Conservation (phyloP, 1,140 invertebrate genomes). For the Megalopta genalis region DNA sequence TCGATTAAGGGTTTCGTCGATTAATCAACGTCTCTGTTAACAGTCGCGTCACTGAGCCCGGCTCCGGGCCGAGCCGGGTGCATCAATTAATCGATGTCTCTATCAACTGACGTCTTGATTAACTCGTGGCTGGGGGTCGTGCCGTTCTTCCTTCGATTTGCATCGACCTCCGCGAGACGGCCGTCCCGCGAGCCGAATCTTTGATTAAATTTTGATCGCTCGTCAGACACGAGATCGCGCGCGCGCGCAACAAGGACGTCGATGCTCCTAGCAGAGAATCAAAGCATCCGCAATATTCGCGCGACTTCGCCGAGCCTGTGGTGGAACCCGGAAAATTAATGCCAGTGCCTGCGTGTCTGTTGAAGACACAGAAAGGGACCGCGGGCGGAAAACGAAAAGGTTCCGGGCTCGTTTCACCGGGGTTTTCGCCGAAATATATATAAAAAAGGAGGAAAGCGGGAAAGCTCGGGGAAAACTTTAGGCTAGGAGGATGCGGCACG, state of each 20-base stretch:
- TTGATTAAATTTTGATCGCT: not conserved
- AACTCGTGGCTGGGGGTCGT: constrained; percentile 16
- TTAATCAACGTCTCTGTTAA: constrained; percentile 51
- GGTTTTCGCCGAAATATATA: constrained; percentile 3
- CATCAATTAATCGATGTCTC: constrained; percentile 52
- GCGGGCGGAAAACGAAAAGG: not conserved
- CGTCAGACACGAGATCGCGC: no score
- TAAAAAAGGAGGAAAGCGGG: not conserved
- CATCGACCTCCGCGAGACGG: not conserved
- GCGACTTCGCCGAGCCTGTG: no score
- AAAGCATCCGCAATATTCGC: no score
- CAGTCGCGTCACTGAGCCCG: constrained; percentile 42
- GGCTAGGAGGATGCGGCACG: constrained; percentile 40
- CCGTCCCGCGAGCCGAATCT: not conserved
- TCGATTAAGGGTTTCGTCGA: constrained; percentile 45
- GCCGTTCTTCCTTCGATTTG: not conserved
- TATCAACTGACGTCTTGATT: constrained; percentile 50
- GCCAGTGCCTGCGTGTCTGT: not conserved
- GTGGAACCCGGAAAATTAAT: not conserved
- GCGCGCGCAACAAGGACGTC: no score
- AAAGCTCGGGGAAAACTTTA: constrained; percentile 16
- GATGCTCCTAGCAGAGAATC: not conserved
- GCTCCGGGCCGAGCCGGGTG: constrained; percentile 10
- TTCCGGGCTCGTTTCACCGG: no score
- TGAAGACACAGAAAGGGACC: not conserved